Conservation (phyloP, 2,888 invertebrate species). For the Papilio elwesi region DNA sequence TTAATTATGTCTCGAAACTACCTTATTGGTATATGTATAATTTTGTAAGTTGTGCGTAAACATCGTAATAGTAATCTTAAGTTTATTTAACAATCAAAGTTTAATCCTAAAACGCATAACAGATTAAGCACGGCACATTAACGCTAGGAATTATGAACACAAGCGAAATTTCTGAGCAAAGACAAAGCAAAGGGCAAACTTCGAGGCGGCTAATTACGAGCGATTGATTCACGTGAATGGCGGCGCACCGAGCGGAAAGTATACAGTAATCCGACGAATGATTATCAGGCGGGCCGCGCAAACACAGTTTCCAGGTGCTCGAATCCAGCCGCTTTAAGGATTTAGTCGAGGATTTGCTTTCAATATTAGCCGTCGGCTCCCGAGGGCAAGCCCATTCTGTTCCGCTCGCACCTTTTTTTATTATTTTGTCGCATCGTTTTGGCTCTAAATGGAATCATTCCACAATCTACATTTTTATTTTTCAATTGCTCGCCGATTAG, state of each 20-base stretch:
- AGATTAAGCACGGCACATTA: slow-evolving; percentile 27
- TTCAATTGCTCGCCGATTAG: slow-evolving; percentile 84
- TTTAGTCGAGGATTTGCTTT: slow-evolving; percentile 84
- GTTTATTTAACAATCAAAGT: neutral
- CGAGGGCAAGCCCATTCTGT: slow-evolving; percentile 73
- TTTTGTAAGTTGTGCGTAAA: no score
- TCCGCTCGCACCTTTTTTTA: slow-evolving; percentile 78
- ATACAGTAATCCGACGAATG: slow-evolving; percentile 80
- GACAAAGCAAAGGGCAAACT: slow-evolving; percentile 45
- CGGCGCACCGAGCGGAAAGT: slow-evolving; percentile 77
- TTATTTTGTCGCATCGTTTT: slow-evolving; percentile 85
- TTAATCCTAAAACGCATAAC: slow-evolving; percentile 24
- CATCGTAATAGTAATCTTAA: neutral
- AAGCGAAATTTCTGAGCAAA: slow-evolving; percentile 31
- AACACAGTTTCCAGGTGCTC: slow-evolving; percentile 82
- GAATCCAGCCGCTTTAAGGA: slow-evolving; percentile 83
- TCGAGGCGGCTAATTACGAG: slow-evolving; percentile 51
- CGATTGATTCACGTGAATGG: slow-evolving; percentile 70
- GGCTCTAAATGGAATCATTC: slow-evolving; percentile 84
- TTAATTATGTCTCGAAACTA: no score
- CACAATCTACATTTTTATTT: slow-evolving; percentile 85
- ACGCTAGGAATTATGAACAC: slow-evolving; percentile 32
- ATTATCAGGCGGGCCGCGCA: slow-evolving; percentile 69
- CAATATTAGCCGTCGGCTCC: slow-evolving; percentile 82
- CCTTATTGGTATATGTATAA: no score